These are phyloP conservation scores for Steinernema carpocapsae DNA, from an alignment of 2,888 invertebrate genomes.

Conservation along the genomic window DNA sequence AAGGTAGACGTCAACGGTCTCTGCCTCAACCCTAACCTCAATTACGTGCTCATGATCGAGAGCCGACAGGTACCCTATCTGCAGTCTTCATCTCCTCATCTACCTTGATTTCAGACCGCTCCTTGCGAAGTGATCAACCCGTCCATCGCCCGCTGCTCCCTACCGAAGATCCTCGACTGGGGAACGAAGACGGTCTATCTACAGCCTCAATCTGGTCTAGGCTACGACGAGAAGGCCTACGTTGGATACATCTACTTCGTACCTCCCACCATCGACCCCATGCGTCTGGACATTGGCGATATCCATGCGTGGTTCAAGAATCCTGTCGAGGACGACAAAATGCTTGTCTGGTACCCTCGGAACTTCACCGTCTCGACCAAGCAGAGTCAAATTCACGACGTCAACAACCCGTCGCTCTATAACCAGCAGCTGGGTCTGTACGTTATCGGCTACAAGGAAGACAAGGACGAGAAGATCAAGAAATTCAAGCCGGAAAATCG, in stretches of 20 bases:
- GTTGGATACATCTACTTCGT: slow-evolving; percentile 69
- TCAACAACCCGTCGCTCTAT: slow-evolving; percentile 53
- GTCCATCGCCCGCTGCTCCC: slow-evolving; percentile 64
- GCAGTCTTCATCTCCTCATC: too few species aligned
- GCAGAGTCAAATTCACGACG: slow-evolving; percentile 53
- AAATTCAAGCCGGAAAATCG: slow-evolving; percentile 67
- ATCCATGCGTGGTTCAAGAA: slow-evolving; percentile 67
- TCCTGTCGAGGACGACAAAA: slow-evolving; percentile 61
- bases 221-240: slow-evolving; percentile 67
- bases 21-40: slow-evolving; percentile 77
- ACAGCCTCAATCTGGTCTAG: slow-evolving; percentile 63
- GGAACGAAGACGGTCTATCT: slow-evolving; percentile 68
- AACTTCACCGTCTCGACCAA: slow-evolving; percentile 69
- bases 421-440: slow-evolving; percentile 65
- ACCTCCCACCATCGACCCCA: slow-evolving; percentile 68
- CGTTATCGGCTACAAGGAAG: slow-evolving; percentile 66
- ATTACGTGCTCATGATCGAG: slow-evolving; percentile 67
- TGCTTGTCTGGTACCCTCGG: slow-evolving; percentile 66
- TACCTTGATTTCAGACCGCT: slow-evolving; percentile 58
- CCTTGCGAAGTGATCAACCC: slow-evolving; percentile 64
- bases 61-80: too few species aligned
- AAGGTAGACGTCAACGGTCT: slow-evolving; percentile 95
- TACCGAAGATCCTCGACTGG: slow-evolving; percentile 68
- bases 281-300: slow-evolving; percentile 66
- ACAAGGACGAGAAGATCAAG: slow-evolving; percentile 64